A percentile compares a stretch with the other conserved stretches of the same genome.
phyloP scores from a whole-genome alignment of 2,888 invertebrate genomes.

The Drosophila trichaetosa region DNA sequence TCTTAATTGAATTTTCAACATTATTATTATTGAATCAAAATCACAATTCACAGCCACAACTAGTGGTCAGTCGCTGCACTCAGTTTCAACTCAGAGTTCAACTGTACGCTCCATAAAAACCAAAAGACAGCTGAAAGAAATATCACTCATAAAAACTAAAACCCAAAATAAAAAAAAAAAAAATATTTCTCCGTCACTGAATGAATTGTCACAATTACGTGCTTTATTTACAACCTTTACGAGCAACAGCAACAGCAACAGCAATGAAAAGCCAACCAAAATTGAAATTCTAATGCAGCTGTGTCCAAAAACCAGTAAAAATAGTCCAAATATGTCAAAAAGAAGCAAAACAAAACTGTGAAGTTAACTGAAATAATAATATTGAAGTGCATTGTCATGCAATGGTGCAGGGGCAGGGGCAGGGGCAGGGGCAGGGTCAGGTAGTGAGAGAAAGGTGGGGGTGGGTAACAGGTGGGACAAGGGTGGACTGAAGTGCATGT shows the following conservation, averaged over 20 bases:
- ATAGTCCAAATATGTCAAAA: constrained; percentile 7
- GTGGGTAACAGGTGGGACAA: background rate
- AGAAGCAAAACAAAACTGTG: constrained; percentile 7
- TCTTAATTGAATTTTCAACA: background rate
- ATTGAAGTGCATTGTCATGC: constrained; percentile 48
- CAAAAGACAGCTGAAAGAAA: background rate
- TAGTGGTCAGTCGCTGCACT: background rate
- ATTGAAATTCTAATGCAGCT: constrained; percentile 52
- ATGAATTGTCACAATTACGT: constrained; percentile 52
- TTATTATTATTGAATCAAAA: background rate
- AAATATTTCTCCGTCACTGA: constrained; percentile 13
- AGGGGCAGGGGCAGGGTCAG: background rate
- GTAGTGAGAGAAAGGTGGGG: background rate
- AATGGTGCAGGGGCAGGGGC: background rate
- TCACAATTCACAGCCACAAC: background rate
- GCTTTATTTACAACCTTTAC: constrained; percentile 39
- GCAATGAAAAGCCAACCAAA: constrained; percentile 1
- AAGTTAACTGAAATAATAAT: constrained; percentile 16
- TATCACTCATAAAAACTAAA: constrained; percentile 7
- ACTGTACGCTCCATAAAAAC: constrained; percentile 21
- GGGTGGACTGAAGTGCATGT: constrained; percentile 7
- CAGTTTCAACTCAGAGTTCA: constrained; percentile 7
- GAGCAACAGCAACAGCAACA: constrained; percentile 15
- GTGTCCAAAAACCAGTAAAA: constrained; percentile 17
- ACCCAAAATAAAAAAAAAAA: constrained; percentile 6